Base-by-base conservation (phyloP, 2,797 vertebrate genomes). In the Masticophis lateralis region DNA sequence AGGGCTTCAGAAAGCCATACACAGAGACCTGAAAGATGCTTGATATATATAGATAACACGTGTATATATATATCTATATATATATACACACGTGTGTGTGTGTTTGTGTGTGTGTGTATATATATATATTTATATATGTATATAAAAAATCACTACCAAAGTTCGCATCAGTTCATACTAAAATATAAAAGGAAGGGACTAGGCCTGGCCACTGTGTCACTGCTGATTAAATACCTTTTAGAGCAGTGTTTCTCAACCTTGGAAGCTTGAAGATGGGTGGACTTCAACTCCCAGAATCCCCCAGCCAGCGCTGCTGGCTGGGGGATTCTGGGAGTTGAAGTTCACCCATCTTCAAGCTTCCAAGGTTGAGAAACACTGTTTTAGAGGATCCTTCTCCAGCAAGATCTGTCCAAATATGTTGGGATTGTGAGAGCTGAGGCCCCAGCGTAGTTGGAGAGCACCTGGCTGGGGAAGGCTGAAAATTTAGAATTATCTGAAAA, bases 11-110 rank as follows among this genome's bases (percentile, higher is more conserved):
- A 98, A 98, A 99, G 98, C 98, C 98, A 98, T 98, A 99, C 98
- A 98, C 98, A 98, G 98, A 98, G 98, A 99, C 98, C 99, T 99
- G 99, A 99, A 99, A 99, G 99, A 99, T 99, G 98, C 98, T 99
- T 99, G 98, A 98, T 97, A 98, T 97, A 98, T 97, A 97, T 96
- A 97, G 96, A 98, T 97, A 98, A 98, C 97, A 97, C 96, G 97
- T 96, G 97, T 96, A 98, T 97, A 98, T 97, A 98, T 97, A 98
- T 97, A 97, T 98, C 97, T 98, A 97, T 98, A 97, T 98, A 98
- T 98, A 97, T 92, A 97, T 97, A 97, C 98, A 97, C 98, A 97
- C 37, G 3, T 43, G 8, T 22, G 74, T 79, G 8, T 79, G 32
- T 74, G 25, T 20, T 43, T 79, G 18, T 43, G 37, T 98, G 97